Percentiles rank a stretch among this genome's conserved stretches.
Evolutionary conservation across 2,888 invertebrate species (phyloP).

Genomic region (Macrosiphum euphorbiae): DNA sequence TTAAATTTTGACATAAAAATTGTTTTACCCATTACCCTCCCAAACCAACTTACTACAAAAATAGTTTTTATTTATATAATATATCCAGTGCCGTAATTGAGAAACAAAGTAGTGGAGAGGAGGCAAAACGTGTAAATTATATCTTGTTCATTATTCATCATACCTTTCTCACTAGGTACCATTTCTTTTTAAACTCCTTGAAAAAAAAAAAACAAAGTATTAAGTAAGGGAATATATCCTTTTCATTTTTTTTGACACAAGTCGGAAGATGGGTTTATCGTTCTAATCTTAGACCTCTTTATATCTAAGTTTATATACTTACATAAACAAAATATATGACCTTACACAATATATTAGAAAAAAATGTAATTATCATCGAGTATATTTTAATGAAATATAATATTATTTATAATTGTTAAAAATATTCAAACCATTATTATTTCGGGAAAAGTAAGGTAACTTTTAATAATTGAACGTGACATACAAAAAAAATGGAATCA

Average conservation of each 20-base stretch:
- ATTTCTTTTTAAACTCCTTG: not conserved
- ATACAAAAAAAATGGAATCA: too few relatives aligned
- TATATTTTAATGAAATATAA: too few relatives aligned
- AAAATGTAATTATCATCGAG: too few relatives aligned
- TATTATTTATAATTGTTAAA: too few relatives aligned
- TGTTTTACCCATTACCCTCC: not conserved
- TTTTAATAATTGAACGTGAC: too few relatives aligned
- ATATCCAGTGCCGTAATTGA: not conserved
- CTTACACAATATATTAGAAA: too few relatives aligned
- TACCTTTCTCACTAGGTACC: not conserved
- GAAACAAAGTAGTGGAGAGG: not conserved
- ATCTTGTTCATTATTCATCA: not conserved
- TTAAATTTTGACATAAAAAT: not conserved
- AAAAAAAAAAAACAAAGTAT: not conserved
- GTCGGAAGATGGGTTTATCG: not conserved
- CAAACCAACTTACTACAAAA: not conserved
- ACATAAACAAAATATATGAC: not conserved
- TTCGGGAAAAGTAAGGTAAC: too few relatives aligned
- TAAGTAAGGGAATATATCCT: not conserved
- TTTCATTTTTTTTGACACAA: not conserved
- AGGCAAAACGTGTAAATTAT: not conserved
- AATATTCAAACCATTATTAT: too few relatives aligned
- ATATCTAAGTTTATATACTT: not conserved
- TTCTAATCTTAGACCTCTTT: not conserved
- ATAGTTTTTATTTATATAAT: not conserved